Base-by-base conservation (phyloP, 2,797 vertebrate species). In the Platyrinchus mystaceus region DNA sequence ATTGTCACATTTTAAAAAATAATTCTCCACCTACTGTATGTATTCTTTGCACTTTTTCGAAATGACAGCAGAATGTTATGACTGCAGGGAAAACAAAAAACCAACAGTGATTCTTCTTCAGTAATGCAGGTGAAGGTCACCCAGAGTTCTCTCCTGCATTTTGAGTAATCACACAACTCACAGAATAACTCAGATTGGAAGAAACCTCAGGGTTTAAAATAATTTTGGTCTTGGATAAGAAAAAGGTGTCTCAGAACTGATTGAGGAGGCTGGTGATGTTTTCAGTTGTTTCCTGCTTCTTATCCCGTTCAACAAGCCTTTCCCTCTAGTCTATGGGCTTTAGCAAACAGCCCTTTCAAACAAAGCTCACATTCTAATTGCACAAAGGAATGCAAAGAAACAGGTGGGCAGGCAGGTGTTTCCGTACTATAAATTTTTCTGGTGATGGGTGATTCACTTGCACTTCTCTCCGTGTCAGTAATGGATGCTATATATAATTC, bases 321-420 rank as follows among this genome's bases (percentile, higher is more conserved):
- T 49, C 44, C 32, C 56, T 79, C 37, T 41, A 37, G 21, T 55
- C 24, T 56, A 2, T 47, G 52, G 32, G 63, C 66, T 94, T 93
- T 67, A 74, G 73, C 23, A 53, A 14, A 34, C 1, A 87, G 32
- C 67, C 63, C 36, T 82, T 76, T 56, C 83, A 87, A 93, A 56
- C 52, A 82, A 89, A 84, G n/a, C 63, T 93, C 46, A 7, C 4
- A 7, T 46, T 90, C 87, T 60, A 68, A 37, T 24, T 87, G 68
- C 30, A 24, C n/a, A 43, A 52, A 93, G 53, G 52, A 85, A 37
- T 30, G 50, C 27, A 67, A 36, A 80, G 71, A 60, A 62, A 22
- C 89, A 87, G 78, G 89, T 94, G 92, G 58, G 71, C 75, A 87
- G 81, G 81, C 93, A 95, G 93, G 84, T 94, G 89, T 93, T 92